These are phyloP conservation scores for Chitala chitala DNA, from an alignment of 2,113 vertebrate species.

Conservation along the genomic window DNA sequence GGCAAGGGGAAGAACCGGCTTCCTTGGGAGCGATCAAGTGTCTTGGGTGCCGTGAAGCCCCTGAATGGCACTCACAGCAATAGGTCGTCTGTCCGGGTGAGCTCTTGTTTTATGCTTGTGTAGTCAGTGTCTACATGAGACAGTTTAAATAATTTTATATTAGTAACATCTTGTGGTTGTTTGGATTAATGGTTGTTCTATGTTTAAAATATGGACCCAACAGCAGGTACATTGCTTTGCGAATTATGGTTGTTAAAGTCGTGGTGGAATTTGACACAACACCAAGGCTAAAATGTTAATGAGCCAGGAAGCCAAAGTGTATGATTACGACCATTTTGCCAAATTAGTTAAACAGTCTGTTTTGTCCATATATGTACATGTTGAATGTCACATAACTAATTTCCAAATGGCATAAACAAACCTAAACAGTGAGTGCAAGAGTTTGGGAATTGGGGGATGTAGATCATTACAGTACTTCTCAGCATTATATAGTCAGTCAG, in stretches of 20 bases:
- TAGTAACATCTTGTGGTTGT: too few relatives aligned
- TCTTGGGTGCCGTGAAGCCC: constrained; percentile 45
- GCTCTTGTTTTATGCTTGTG: constrained; percentile 26
- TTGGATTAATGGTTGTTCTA: too few relatives aligned
- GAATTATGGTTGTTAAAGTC: too few relatives aligned
- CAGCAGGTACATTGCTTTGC: too few relatives aligned
- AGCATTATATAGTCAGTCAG: not conserved
- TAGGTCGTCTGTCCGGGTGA: constrained; percentile 70
- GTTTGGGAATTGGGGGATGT: not conserved
- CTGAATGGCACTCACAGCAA: constrained; percentile 39
- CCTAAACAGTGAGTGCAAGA: not conserved
- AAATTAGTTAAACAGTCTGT: not conserved
- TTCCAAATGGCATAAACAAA: too few relatives aligned
- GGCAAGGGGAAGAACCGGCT: constrained; percentile 84
- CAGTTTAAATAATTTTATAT: too few relatives aligned
- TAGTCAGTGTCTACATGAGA: not conserved
- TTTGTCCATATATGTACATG: too few relatives aligned
- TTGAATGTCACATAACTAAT: too few relatives aligned
- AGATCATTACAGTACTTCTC: not conserved
- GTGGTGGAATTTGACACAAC: too few relatives aligned
- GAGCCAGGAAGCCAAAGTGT: not conserved
- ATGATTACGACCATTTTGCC: not conserved
- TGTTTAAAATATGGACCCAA: too few relatives aligned
- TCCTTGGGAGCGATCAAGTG: constrained; percentile 76
- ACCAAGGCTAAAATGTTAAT: too few relatives aligned